Percentiles rank a stretch among this genome's conserved stretches.
Evolutionary conservation across 35 echinoderm and acorn worm species (phyloP).

Genomic region (Acanthaster planci): DNA sequence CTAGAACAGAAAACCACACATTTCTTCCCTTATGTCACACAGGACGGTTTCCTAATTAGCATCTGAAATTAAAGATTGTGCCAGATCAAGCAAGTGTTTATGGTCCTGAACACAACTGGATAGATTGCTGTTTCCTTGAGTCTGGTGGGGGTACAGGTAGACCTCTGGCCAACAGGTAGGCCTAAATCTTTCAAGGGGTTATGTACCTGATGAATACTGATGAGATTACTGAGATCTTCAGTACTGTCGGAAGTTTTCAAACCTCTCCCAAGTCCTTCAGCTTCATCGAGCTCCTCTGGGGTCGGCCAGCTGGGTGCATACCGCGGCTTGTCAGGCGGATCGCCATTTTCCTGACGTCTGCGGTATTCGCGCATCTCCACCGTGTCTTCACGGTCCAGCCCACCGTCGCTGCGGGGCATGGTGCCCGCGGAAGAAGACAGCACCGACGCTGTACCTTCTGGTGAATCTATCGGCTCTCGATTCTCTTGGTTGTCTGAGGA

Average conservation of each 20-base stretch:
- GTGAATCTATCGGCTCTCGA: too few relatives aligned
- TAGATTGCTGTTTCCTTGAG: too few relatives aligned
- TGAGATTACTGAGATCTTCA: slow-evolving; percentile 3
- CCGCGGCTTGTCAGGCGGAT: neutral
- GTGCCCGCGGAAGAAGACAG: neutral
- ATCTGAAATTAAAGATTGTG: too few relatives aligned
- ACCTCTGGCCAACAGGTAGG: too few relatives aligned
- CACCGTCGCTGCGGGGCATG: neutral
- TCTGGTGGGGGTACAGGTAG: too few relatives aligned
- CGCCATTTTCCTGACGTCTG: neutral
- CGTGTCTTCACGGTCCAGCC: slow-evolving; percentile 15
- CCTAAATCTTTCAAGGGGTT: too few relatives aligned
- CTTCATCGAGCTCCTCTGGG: neutral
- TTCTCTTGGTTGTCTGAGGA: too few relatives aligned
- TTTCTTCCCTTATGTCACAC: too few relatives aligned
- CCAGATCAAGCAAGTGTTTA: too few relatives aligned
- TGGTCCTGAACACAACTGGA: too few relatives aligned
- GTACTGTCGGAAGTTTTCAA: neutral
- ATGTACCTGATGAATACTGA: slow-evolving; percentile 16
- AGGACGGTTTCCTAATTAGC: too few relatives aligned
- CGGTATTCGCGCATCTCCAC: neutral
- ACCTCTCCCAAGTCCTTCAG: neutral
- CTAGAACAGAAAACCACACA: too few relatives aligned
- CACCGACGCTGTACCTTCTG: neutral
- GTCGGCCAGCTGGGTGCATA: neutral